A percentile compares a stretch with the other conserved stretches of the same genome.
Evolutionary conservation across 2,888 invertebrate genomes (phyloP).

Genomic region (Subacronicta megacephala): DNA sequence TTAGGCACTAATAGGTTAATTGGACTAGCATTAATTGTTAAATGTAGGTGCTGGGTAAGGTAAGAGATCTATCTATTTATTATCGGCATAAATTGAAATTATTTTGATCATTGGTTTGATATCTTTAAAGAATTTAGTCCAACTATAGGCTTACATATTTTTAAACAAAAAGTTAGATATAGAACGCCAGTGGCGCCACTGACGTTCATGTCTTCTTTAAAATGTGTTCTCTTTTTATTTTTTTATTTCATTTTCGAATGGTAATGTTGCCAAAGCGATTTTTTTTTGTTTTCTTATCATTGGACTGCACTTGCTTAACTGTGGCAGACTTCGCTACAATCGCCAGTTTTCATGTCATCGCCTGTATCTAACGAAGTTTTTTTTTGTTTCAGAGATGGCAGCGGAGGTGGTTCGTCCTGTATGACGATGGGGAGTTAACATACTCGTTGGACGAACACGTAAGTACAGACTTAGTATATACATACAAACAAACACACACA

Average conservation of each 20-base stretch:
- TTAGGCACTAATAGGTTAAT: slow-evolving; percentile 64
- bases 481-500: not conserved
- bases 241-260: too few species aligned
- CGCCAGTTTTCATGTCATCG: not conserved
- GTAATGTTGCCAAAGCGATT: too few species aligned
- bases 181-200: too few species aligned
- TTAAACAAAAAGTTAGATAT: too few species aligned
- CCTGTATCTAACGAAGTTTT: slow-evolving; percentile 30
- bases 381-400: slow-evolving; percentile 98
- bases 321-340: too few species aligned
- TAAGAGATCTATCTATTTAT: slow-evolving; percentile 30
- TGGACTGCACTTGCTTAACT: too few species aligned
- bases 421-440: slow-evolving; percentile 99
- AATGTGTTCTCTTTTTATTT: too few species aligned
- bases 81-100: slow-evolving; percentile 25
- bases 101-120: not conserved
- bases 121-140: too few species aligned
- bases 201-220: too few species aligned
- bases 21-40: slow-evolving; percentile 62
- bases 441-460: slow-evolving; percentile 99
- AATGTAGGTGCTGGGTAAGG: slow-evolving; percentile 44
- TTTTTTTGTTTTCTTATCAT: too few species aligned
- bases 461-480: slow-evolving; percentile 87
- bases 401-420: slow-evolving; percentile 98
- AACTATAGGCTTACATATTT: too few species aligned